These are phyloP conservation scores for Pelecanoides urinatrix DNA, from an alignment of 2,113 vertebrate genomes.

Conservation along the genomic window DNA sequence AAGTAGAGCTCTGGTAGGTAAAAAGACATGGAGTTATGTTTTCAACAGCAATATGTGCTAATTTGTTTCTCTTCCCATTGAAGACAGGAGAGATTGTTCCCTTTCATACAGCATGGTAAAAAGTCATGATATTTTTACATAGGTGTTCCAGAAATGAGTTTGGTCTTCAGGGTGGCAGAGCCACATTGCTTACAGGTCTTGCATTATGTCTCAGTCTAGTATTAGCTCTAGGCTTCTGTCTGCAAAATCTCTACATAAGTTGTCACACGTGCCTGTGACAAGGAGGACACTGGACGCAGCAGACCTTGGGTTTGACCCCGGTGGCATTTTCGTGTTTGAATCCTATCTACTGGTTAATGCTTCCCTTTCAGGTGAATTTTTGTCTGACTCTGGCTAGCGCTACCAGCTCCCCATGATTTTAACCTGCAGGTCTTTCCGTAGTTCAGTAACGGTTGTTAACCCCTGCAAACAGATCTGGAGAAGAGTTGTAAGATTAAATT, in stretches of 20 bases:
- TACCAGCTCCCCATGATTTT: background rate
- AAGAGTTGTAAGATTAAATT: background rate
- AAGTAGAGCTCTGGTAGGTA: background rate
- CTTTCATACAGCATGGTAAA: background rate
- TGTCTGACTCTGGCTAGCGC: background rate
- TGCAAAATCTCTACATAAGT: rapidly evolving
- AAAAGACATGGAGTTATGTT: background rate
- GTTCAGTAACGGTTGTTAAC: background rate
- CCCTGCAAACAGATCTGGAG: background rate
- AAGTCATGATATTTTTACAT: background rate
- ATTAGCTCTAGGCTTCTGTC: background rate
- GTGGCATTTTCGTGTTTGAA: background rate
- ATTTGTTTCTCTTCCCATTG: background rate
- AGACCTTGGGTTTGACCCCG: background rate
- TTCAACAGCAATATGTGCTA: background rate
- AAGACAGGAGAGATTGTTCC: background rate
- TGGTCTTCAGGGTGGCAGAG: background rate
- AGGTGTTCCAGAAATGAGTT: background rate
- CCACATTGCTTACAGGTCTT: background rate
- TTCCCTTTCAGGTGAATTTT: background rate
- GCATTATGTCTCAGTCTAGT: background rate
- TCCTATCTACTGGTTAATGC: background rate
- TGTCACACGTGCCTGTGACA: background rate
- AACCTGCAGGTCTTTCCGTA: background rate
- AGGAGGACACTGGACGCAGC: background rate